phyloP scores from a whole-genome alignment of 2,113 vertebrate genomes.

The Cebidichthys violaceus region DNA sequence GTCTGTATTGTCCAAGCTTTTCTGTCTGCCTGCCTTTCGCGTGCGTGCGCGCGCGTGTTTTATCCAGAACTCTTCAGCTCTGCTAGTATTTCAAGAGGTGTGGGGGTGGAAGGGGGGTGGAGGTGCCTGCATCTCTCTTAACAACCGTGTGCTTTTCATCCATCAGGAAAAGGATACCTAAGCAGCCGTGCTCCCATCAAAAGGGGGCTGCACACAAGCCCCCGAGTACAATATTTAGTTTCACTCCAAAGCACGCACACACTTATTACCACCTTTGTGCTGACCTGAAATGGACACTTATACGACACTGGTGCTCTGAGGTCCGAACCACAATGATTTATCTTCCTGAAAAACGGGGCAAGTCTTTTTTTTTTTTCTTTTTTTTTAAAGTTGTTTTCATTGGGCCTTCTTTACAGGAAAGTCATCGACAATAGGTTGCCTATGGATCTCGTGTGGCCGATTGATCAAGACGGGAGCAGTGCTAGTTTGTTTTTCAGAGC shows the following conservation, averaged over 20 bases:
- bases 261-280: constrained; percentile 72
- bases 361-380: constrained; percentile 13
- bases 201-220: constrained; percentile 50
- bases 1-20: constrained; percentile 27
- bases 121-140: constrained; percentile 46
- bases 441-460: constrained; percentile 65
- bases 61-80: constrained; percentile 22
- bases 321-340: constrained; percentile 64
- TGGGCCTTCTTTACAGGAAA: constrained; percentile 36
- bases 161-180: constrained; percentile 71
- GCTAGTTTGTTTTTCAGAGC: constrained; percentile 67
- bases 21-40: neutral
- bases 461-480: constrained; percentile 63
- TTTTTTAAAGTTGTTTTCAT: constrained; percentile 55
- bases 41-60: neutral
- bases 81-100: constrained; percentile 52
- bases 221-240: constrained; percentile 66
- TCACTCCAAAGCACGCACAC: constrained; percentile 65
- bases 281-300: constrained; percentile 73
- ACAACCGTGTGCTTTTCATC: constrained; percentile 76
- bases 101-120: neutral
- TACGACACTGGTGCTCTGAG: constrained; percentile 40
- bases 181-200: constrained; percentile 68
- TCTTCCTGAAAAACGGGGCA: constrained; percentile 31
- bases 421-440: constrained; percentile 52